These are phyloP conservation scores for Sebastes schlegelii DNA, from an alignment of 2,113 vertebrate genomes.

Conservation along the genomic window DNA sequence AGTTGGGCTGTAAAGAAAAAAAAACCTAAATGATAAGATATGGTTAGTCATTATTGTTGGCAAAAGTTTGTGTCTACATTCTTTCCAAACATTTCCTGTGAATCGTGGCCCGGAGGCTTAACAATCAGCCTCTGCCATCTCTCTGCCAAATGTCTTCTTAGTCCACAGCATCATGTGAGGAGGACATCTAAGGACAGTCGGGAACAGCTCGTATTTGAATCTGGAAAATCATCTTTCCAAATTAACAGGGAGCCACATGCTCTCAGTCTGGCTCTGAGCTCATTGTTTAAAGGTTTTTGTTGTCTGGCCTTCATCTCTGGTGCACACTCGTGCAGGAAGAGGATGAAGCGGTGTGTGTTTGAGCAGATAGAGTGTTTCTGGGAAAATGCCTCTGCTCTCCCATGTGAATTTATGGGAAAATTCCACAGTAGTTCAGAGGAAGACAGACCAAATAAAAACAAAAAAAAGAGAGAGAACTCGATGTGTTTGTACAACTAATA, in stretches of 20 bases:
- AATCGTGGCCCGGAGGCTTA: background rate
- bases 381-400: slow-evolving; percentile 59
- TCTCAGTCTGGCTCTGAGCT: slow-evolving; percentile 19
- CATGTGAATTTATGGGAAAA: slow-evolving; percentile 56
- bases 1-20: background rate
- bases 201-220: slow-evolving; percentile 27
- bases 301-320: slow-evolving; percentile 41
- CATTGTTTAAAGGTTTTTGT: slow-evolving; percentile 46
- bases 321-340: slow-evolving; percentile 40
- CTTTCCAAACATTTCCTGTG: background rate
- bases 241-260: slow-evolving; percentile 2
- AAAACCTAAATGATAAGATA: background rate
- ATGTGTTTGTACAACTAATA: slow-evolving; percentile 45
- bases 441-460: slow-evolving; percentile 26
- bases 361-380: slow-evolving; percentile 50
- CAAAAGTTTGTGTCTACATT: background rate
- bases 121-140: background rate
- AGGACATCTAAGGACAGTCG: slow-evolving; percentile 12
- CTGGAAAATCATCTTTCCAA: slow-evolving; percentile 17
- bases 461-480: background rate
- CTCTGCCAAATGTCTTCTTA: slow-evolving; percentile 14
- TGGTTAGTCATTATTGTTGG: background rate
- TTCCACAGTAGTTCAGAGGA: slow-evolving; percentile 53
- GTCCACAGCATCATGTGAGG: slow-evolving; percentile 23
- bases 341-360: slow-evolving; percentile 40